Evolutionary conservation across 2,797 vertebrate species (phyloP).

Genomic region (Novumbra hubbsi): DNA sequence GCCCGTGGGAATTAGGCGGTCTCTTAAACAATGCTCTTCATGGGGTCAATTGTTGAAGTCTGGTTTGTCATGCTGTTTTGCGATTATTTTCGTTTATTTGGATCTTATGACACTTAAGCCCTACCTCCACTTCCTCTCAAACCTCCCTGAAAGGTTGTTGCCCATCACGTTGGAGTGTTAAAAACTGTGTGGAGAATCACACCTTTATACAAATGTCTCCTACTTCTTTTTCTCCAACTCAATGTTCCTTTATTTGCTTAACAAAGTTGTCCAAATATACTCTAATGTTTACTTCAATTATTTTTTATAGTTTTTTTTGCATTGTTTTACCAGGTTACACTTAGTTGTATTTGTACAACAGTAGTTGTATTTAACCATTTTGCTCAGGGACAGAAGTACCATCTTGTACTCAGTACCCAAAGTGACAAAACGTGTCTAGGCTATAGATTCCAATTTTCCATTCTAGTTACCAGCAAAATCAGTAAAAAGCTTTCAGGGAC

Average conservation of each 20-base stretch:
- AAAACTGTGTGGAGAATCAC: conserved; percentile 41
- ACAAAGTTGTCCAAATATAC: background rate
- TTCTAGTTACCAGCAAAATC: no score
- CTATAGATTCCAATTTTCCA: no score
- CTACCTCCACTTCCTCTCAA: background rate
- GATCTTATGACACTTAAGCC: background rate
- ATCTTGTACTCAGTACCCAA: no score
- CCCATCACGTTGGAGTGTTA: conserved; percentile 56
- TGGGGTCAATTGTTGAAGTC: background rate
- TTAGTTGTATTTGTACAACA: no score
- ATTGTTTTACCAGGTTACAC: no score
- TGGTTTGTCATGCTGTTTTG: background rate
- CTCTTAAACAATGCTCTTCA: background rate
- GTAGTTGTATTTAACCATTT: no score
- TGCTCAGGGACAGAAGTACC: no score
- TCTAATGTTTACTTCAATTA: no score
- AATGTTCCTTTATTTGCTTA: conserved; percentile 10
- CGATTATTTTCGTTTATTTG: background rate
- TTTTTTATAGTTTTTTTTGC: no score
- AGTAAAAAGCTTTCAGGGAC: no score
- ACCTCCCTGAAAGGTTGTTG: conserved; percentile 39
- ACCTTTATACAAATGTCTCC: conserved; percentile 40
- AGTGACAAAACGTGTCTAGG: no score
- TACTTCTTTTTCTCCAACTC: conserved; percentile 1
- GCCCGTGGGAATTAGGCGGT: background rate